phyloP scores from a whole-genome alignment of 2,888 invertebrate species.

The Apamea anceps region DNA sequence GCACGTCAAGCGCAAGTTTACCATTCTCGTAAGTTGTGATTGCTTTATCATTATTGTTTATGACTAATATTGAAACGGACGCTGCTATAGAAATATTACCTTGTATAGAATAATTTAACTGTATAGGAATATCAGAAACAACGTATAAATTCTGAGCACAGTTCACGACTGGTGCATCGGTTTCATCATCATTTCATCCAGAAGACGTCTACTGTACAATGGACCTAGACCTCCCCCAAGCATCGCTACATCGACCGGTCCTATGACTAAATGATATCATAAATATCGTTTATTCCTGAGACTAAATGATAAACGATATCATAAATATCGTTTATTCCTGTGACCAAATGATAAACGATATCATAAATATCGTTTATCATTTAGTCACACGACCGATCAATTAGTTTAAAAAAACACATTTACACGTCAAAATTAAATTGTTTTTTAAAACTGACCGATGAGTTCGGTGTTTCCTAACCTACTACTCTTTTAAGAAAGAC shows the following conservation, averaged over 20 bases:
- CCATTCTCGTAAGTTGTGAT: too few species aligned
- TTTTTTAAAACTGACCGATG: too few species aligned
- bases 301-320: background rate
- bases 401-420: background rate
- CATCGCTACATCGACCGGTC: background rate
- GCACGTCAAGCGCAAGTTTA: background rate
- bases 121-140: background rate
- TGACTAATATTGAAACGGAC: background rate
- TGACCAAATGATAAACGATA: too few species aligned
- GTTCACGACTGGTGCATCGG: background rate
- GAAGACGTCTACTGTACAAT: background rate
- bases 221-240: background rate
- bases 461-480: too few species aligned
- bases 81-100: background rate
- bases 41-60: background rate
- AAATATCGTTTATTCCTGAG: too few species aligned
- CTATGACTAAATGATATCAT: background rate
- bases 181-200: background rate
- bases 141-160: background rate
- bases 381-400: too few species aligned
- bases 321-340: too few species aligned
- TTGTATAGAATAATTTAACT: background rate
- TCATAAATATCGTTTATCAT: too few species aligned
- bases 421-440: background rate
- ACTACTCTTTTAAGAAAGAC: too few species aligned